A percentile compares a stretch with the other conserved stretches of the same genome.
phyloP scores from a whole-genome alignment of 1,140 invertebrate species.

The Neodiprion virginianus region DNA sequence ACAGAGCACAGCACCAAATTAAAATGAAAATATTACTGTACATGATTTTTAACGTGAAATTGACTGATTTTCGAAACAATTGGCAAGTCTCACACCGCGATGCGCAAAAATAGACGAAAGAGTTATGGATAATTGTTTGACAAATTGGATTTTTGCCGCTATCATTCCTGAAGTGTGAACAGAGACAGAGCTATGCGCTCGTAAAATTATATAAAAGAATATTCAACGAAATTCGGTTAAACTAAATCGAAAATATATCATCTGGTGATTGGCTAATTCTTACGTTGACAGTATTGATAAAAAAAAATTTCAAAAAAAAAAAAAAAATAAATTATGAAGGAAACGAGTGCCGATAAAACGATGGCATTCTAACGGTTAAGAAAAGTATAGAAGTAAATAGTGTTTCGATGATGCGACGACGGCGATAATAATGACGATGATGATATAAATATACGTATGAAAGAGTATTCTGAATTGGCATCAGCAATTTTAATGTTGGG shows the following conservation, averaged over 20 bases:
- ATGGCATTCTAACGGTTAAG: slow-evolving; percentile 1
- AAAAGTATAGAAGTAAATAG: background rate
- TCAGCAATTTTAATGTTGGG: slow-evolving; percentile 34
- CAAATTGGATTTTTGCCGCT: too few relatives aligned
- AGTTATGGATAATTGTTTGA: too few relatives aligned
- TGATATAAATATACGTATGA: background rate
- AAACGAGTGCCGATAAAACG: background rate
- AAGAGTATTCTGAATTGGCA: background rate
- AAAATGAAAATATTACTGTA: background rate
- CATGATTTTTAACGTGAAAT: background rate
- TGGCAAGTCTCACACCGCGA: too few relatives aligned
- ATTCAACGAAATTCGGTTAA: background rate
- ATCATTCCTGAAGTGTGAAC: too few relatives aligned
- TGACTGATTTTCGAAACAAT: background rate
- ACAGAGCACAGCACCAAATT: slow-evolving; percentile 2
- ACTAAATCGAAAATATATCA: background rate
- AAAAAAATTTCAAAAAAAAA: background rate
- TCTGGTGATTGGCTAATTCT: background rate
- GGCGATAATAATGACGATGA: background rate
- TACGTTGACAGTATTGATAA: background rate
- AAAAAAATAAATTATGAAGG: background rate
- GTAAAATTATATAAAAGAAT: too few relatives aligned
- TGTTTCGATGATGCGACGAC: background rate
- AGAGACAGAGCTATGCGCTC: too few relatives aligned
- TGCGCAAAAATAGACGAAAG: too few relatives aligned